Evolutionary conservation across 2,113 vertebrate genomes (phyloP), one percentile per base, ranked within the genome.

Genomic region (Dolichallabes microphthalmus): DNA sequence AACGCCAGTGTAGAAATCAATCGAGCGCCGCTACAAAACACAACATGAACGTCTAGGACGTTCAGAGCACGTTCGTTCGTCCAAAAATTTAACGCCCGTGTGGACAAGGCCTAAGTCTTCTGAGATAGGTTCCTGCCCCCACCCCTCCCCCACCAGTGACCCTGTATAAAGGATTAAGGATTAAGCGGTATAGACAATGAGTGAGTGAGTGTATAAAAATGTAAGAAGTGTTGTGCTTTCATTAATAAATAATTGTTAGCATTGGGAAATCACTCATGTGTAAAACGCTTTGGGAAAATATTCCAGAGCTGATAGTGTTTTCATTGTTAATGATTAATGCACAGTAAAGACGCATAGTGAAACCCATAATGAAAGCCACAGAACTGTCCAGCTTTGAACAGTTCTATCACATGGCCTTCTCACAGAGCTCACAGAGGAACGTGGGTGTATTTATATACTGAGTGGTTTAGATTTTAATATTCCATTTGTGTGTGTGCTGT

Each of bases 381-480:
- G 32, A 35, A 71, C 9, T 8, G 13, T 78, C 45, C 39, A 52
- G 57, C 17, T 53, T 63, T 60, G 53, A 85, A 79, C 50, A n/a
- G 55, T 64, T 69, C 76, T 82, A 39, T 74, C 12, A 0, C 11
- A 74, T 2, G 22, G 27, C 12, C 39, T 74, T 74, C 39, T 50
- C n/a, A n/a, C n/a, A n/a, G 22, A 52, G 50, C 6, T 14, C 25
- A 30, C n/a, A 76, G 50, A 17, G 14, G 71, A 73, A 25, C 11
- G 35, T 73, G 0, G n/a, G 13, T 27, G 53, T 25, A 17, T 27
- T 76, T 76, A 50, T 53, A 53, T 76, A 27, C 15, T 53, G 50
- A 53, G 75, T 20, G 71, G 76, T 63, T 89, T 89, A 74, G 80
- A 84, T 83, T 87, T 83, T 89, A 89, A 89, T 87, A 86, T 86